Percentiles rank a stretch among this genome's conserved stretches.
phyloP scores from a whole-genome alignment of 2,888 invertebrate species.

The Therioaphis trifolii region DNA sequence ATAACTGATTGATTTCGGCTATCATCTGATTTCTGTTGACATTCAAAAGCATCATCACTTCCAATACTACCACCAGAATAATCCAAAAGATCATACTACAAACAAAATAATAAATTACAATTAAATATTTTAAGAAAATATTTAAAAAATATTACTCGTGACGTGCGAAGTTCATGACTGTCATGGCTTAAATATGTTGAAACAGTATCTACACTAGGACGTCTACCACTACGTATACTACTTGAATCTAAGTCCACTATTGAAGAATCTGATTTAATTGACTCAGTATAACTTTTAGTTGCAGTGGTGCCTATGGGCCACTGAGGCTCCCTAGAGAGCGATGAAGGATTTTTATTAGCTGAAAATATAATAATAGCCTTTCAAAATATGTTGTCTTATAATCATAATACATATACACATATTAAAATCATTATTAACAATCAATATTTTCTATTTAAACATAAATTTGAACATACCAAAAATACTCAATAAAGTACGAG shows the following conservation, averaged over 20 bases:
- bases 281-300: constrained; percentile 50
- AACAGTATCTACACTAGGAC: constrained; percentile 88
- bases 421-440: too few species aligned
- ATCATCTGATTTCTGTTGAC: constrained; percentile 63
- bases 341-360: constrained; percentile 57
- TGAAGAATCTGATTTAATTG: constrained; percentile 61
- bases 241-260: constrained; percentile 73
- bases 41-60: constrained; percentile 76
- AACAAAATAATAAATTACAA: constrained; percentile 34
- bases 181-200: constrained; percentile 90
- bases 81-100: constrained; percentile 75
- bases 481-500: constrained; percentile 83
- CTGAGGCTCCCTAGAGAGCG: constrained; percentile 41
- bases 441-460: too few species aligned
- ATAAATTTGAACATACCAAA: constrained; percentile 77
- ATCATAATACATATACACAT: too few species aligned
- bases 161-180: constrained; percentile 72
- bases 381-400: background rate
- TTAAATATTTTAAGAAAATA: background rate
- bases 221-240: constrained; percentile 80
- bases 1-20: constrained; percentile 50
- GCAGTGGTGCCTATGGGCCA: constrained; percentile 49
- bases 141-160: constrained; percentile 65
- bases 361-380: constrained; percentile 28
- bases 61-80: constrained; percentile 75